Evolutionary conservation across 2,797 vertebrate genomes (phyloP).

Genomic region (Pangasius macronema): DNA sequence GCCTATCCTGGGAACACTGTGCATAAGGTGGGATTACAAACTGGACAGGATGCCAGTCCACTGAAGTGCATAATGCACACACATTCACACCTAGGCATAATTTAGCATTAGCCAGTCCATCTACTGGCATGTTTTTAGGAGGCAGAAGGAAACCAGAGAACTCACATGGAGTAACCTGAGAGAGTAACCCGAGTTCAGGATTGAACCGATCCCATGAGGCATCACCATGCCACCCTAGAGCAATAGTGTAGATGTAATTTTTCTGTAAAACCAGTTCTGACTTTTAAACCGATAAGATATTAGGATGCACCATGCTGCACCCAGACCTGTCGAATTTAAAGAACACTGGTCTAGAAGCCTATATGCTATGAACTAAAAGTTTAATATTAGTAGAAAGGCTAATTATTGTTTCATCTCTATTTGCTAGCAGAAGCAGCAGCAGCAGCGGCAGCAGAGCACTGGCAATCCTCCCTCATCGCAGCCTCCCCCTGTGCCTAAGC

Average conservation of each 20-base stretch:
- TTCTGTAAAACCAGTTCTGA: not conserved
- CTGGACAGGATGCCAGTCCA: not conserved
- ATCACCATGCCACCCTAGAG: not conserved
- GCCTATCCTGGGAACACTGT: not conserved
- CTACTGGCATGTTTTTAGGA: not conserved
- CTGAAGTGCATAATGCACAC: not conserved
- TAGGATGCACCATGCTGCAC: not conserved
- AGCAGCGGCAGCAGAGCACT: slow-evolving; percentile 61
- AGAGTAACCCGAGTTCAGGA: not conserved
- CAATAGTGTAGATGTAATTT: not conserved
- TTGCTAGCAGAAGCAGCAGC: slow-evolving; percentile 42
- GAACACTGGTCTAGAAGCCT: not conserved
- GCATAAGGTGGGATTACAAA: not conserved
- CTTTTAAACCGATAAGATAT: not conserved
- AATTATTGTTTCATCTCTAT: not conserved
- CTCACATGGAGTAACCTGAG: too few species aligned
- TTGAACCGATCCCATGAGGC: not conserved
- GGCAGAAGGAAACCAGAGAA: not conserved
- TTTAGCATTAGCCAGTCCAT: not conserved
- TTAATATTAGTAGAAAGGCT: not conserved
- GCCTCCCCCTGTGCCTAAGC: slow-evolving; percentile 81
- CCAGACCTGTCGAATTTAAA: not conserved
- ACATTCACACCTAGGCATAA: too few species aligned
- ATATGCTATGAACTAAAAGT: not conserved
- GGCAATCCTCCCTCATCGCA: slow-evolving; percentile 78